A percentile compares a stretch with the other conserved stretches of the same genome.
Evolutionary conservation across 2,113 vertebrate species (phyloP).

Genomic region (Taurulus bubalis): DNA sequence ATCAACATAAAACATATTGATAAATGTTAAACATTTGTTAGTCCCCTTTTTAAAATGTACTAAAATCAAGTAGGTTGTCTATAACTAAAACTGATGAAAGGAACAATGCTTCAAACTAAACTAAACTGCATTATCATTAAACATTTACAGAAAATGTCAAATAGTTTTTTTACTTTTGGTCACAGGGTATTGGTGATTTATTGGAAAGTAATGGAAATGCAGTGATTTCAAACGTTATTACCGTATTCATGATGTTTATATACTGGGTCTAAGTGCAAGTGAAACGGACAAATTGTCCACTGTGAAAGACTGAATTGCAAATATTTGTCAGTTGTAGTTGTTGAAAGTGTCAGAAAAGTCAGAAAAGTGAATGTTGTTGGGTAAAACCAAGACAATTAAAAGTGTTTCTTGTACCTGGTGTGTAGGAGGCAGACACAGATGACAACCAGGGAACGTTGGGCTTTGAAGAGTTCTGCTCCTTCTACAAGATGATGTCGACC

Average conservation of each 20-base stretch:
- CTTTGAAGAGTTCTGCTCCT: constrained; percentile 98
- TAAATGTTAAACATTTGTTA: background rate
- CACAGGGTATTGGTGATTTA: background rate
- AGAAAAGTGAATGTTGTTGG: background rate
- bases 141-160: background rate
- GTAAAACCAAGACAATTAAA: background rate
- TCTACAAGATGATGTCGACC: constrained; percentile 99
- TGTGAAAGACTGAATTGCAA: background rate
- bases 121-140: no score
- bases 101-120: no score
- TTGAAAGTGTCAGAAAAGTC: background rate
- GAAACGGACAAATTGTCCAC: background rate
- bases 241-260: background rate
- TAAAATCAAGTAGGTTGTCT: background rate
- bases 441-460: constrained; percentile 92
- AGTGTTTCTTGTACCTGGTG: background rate
- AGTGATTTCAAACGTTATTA: background rate
- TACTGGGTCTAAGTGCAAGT: background rate
- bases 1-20: no score
- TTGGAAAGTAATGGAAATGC: background rate
- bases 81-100: background rate
- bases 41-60: no score
- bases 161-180: background rate
- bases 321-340: background rate
- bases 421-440: constrained; percentile 96